Evolutionary conservation across 2,113 vertebrate genomes (phyloP).

Genomic region (Cochlearius cochlearius): DNA sequence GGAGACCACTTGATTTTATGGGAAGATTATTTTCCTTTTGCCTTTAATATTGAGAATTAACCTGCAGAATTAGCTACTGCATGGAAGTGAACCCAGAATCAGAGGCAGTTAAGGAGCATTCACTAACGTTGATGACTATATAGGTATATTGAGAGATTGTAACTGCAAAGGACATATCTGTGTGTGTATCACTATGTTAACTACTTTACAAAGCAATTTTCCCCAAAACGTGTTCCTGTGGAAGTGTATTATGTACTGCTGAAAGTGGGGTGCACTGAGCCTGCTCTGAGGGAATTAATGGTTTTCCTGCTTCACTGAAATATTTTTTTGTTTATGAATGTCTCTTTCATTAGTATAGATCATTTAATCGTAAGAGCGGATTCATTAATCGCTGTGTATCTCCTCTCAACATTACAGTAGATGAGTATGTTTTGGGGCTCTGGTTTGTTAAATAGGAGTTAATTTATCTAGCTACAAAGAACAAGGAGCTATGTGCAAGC

Average conservation of each 20-base stretch:
- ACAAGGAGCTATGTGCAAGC: neutral
- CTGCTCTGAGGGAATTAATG: neutral
- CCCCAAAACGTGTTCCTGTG: neutral
- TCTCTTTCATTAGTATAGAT: neutral
- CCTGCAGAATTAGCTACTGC: neutral
- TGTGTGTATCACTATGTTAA: neutral
- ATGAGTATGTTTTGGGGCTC: neutral
- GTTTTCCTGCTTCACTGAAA: neutral
- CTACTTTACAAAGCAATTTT: neutral
- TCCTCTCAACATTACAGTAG: neutral
- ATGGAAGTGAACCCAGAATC: neutral
- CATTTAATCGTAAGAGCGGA: accelerated
- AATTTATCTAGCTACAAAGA: neutral
- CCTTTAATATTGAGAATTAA: neutral
- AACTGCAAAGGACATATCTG: neutral
- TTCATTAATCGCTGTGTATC: neutral
- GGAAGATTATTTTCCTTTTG: neutral
- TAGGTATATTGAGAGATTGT: neutral
- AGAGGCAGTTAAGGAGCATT: neutral
- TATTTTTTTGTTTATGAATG: neutral
- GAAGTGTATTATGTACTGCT: neutral
- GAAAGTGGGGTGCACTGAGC: neutral
- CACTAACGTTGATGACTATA: neutral
- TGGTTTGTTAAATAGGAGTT: neutral
- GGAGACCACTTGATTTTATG: neutral